Conservation (phyloP, 1,140 invertebrate genomes). For the Vollenhovia emeryi region DNA sequence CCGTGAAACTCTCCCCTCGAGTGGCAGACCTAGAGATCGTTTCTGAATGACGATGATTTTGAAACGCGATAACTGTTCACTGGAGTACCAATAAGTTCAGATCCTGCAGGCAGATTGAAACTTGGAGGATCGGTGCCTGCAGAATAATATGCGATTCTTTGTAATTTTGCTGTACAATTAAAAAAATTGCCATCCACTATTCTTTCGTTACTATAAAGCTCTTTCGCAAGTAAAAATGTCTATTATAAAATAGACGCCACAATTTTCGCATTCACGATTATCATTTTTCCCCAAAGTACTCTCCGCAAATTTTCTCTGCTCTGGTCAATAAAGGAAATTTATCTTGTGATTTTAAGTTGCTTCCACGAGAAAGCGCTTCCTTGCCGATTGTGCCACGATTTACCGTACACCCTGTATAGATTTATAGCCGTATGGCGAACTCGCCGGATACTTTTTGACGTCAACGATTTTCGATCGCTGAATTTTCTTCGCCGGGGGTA, state of each 20-base stretch:
- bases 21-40: not conserved
- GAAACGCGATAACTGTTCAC: constrained; percentile 28
- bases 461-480: constrained; percentile 32
- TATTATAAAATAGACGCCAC: not conserved
- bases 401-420: not conserved
- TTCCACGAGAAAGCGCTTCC: constrained; percentile 22
- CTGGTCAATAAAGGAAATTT: constrained; percentile 25
- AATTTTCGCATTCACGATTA: not conserved
- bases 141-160: not conserved
- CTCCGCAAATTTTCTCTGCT: not conserved
- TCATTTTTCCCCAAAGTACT: constrained; percentile 5
- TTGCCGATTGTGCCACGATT: constrained; percentile 19
- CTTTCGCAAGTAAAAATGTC: not conserved
- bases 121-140: not conserved
- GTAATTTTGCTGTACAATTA: not conserved
- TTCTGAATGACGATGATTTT: constrained; percentile 43
- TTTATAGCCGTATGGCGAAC: constrained; percentile 21
- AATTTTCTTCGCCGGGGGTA: not conserved
- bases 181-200: not conserved
- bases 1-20: constrained; percentile 17
- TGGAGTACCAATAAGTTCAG: not conserved
- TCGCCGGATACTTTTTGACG: not conserved
- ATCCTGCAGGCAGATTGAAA: not conserved
- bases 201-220: not conserved
- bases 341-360: constrained; percentile 11